Evolutionary conservation across 2,888 invertebrate species (phyloP).

Genomic region (Stenotaenia linearis): DNA sequence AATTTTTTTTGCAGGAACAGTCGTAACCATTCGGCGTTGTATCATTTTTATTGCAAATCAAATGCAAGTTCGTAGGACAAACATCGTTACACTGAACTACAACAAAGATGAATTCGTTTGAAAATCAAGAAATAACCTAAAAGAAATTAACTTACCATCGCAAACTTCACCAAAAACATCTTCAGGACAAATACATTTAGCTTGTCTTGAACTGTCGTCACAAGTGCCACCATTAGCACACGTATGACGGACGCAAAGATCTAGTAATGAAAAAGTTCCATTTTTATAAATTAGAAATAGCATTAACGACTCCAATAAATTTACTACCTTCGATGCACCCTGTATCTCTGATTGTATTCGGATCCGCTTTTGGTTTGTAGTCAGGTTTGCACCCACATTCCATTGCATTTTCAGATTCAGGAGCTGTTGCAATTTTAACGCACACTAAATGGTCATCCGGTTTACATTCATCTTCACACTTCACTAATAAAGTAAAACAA

Average conservation of each 20-base stretch:
- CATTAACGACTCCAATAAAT: too few relatives aligned
- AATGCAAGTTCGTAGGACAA: background rate
- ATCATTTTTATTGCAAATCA: background rate
- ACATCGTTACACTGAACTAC: background rate
- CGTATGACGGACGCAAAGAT: background rate
- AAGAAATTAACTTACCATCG: background rate
- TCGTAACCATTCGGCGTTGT: background rate
- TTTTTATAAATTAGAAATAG: too few relatives aligned
- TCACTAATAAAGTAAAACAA: too few relatives aligned
- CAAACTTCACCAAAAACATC: background rate
- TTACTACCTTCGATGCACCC: too few relatives aligned
- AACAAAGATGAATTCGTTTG: background rate
- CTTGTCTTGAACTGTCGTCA: background rate
- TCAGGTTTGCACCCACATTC: too few relatives aligned
- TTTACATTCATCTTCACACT: too few relatives aligned
- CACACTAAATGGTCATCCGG: too few relatives aligned
- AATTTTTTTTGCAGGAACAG: background rate
- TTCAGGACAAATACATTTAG: background rate
- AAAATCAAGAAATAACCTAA: background rate
- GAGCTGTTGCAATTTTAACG: too few relatives aligned
- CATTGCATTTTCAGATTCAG: too few relatives aligned
- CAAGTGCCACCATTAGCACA: background rate
- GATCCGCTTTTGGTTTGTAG: too few relatives aligned
- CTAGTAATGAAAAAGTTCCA: background rate
- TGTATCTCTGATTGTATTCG: too few relatives aligned